Percentiles rank a stretch among this genome's conserved stretches.
Conservation (phyloP, 2,113 vertebrate genomes). For the Oostethus manadensis region DNA sequence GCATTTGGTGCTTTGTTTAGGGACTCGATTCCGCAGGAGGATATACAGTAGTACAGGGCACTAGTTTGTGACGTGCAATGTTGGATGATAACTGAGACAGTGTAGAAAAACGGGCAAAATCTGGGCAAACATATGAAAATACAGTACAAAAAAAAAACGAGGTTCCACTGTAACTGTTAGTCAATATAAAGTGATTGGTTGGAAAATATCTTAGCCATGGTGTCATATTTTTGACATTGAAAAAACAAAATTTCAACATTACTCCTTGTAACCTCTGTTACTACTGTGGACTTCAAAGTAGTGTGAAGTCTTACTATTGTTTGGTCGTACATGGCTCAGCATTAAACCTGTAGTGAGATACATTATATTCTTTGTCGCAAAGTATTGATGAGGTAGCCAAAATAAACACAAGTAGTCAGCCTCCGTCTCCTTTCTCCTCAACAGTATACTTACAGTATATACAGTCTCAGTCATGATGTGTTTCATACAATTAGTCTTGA, state of each 20-base stretch:
- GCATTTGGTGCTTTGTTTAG: no score
- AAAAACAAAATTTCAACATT: neutral
- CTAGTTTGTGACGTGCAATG: no score
- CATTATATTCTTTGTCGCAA: slow-evolving; percentile 3
- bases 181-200: neutral
- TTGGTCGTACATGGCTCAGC: neutral
- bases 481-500: slow-evolving; percentile 3
- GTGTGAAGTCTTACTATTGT: neutral
- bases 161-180: no score
- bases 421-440: neutral
- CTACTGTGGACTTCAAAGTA: no score
- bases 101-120: no score
- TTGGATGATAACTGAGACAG: no score
- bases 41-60: no score
- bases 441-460: slow-evolving; percentile 8
- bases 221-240: neutral
- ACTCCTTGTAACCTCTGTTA: no score
- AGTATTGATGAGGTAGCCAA: neutral
- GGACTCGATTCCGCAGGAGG: no score
- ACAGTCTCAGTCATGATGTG: neutral
- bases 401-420: slow-evolving; percentile 7
- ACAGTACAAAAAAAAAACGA: no score
- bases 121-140: no score
- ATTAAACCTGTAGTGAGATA: slow-evolving; percentile 8
- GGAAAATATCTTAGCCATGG: neutral